Conservation (phyloP, 2,797 vertebrate genomes). For the Ptychobarbus kaznakovi region DNA sequence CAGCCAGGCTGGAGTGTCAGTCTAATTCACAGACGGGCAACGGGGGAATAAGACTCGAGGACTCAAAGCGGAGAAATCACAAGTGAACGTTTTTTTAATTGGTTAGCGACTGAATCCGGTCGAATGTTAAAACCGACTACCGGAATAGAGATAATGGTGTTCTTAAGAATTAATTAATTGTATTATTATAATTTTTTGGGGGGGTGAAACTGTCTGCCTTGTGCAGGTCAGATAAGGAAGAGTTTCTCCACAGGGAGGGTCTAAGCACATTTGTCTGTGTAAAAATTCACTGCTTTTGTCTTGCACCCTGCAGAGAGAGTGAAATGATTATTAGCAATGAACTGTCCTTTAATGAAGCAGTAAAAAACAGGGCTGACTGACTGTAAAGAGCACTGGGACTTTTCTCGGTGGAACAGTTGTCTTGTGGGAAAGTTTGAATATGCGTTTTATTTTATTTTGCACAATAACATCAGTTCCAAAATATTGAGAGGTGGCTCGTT, state of each 20-base stretch:
- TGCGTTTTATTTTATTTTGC: background rate
- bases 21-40: conserved; percentile 45
- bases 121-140: conserved; percentile 25
- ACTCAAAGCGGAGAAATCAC: conserved; percentile 39
- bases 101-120: background rate
- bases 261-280: conserved; percentile 13
- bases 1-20: conserved; percentile 47
- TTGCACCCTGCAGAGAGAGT: conserved; percentile 11
- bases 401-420: background rate
- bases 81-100: conserved; percentile 31
- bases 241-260: conserved; percentile 24
- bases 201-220: conserved; percentile 12
- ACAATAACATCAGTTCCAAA: background rate
- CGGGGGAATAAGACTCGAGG: conserved; percentile 30
- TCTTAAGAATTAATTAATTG: conserved; percentile 28
- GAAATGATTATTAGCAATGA: conserved; percentile 39
- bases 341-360: conserved; percentile 27
- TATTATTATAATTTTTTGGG: background rate
- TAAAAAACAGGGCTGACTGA: conserved; percentile 2
- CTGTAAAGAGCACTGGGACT: background rate
- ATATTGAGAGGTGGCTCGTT: background rate
- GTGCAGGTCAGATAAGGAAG: conserved; percentile 41
- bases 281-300: conserved; percentile 13
- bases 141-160: conserved; percentile 31
- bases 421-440: background rate